These are phyloP conservation scores for Drosophila anomalata DNA, from an alignment of 2,888 invertebrate genomes.

Conservation along the genomic window DNA sequence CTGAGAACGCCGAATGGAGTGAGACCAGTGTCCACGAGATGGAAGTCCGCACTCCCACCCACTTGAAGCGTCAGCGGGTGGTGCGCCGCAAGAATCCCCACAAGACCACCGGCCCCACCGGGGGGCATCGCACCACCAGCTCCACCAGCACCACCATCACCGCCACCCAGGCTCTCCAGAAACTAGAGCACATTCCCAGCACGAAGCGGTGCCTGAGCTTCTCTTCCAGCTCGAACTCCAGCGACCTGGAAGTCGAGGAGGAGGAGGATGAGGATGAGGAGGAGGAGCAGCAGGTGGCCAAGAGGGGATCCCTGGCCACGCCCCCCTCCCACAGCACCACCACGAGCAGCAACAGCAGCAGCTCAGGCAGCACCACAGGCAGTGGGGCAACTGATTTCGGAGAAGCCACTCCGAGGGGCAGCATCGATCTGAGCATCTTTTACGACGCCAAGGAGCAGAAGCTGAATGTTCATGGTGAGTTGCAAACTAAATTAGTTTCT, in stretches of 20 bases:
- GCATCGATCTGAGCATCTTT: slow-evolving; percentile 87
- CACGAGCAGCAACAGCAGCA: slow-evolving; percentile 11
- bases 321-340: slow-evolving; percentile 22
- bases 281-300: slow-evolving; percentile 80
- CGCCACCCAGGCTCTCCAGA: neutral
- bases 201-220: slow-evolving; percentile 86
- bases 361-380: slow-evolving; percentile 9
- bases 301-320: slow-evolving; percentile 82
- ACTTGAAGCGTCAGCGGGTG: slow-evolving; percentile 82
- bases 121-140: neutral
- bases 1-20: slow-evolving; percentile 55
- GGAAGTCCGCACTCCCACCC: slow-evolving; percentile 83
- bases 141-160: neutral
- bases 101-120: slow-evolving; percentile 17
- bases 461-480: slow-evolving; percentile 90
- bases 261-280: slow-evolving; percentile 48
- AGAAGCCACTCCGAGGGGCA: slow-evolving; percentile 82
- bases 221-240: slow-evolving; percentile 85
- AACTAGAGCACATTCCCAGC: slow-evolving; percentile 83
- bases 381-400: slow-evolving; percentile 66
- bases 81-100: slow-evolving; percentile 81
- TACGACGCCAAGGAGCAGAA: slow-evolving; percentile 85
- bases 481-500: slow-evolving; percentile 40
- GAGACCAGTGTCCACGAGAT: slow-evolving; percentile 82
- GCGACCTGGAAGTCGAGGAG: slow-evolving; percentile 83